Evolutionary conservation across 2,797 vertebrate genomes (phyloP).

Genomic region (Lindbergichthys nudifrons): DNA sequence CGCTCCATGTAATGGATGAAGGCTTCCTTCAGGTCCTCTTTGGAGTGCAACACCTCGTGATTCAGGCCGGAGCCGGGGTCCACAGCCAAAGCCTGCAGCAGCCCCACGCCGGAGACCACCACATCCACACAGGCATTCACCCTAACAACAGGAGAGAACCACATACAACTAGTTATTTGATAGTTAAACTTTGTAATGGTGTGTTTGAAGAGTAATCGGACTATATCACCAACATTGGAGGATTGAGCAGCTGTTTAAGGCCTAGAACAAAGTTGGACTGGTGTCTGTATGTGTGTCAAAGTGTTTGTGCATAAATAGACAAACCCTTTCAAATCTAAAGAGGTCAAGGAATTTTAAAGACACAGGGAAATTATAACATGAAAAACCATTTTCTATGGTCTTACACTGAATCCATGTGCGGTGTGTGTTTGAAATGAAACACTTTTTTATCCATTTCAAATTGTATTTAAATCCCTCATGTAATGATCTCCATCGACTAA

Average conservation of each 20-base stretch:
- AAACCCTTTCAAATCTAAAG: not conserved
- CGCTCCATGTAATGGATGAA: slow-evolving; percentile 92
- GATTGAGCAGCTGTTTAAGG: not conserved
- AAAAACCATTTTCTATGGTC: too few relatives aligned
- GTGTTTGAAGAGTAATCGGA: not conserved
- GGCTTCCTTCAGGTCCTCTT: slow-evolving; percentile 89
- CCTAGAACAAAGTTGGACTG: not conserved
- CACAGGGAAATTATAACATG: not conserved
- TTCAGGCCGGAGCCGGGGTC: slow-evolving; percentile 85
- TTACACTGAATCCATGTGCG: too few relatives aligned
- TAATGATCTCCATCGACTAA: not conserved
- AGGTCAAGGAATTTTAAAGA: not conserved
- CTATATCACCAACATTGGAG: not conserved
- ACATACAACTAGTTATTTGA: not conserved
- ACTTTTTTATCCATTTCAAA: not conserved
- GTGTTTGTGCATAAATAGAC: not conserved
- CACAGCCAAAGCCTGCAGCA: slow-evolving; percentile 91
- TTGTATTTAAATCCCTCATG: not conserved
- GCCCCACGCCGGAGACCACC: slow-evolving; percentile 93
- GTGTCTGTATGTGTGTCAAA: too few relatives aligned
- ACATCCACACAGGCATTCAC: slow-evolving; percentile 97
- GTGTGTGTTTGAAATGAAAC: too few relatives aligned
- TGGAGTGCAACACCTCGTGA: slow-evolving; percentile 87
- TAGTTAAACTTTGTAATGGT: not conserved
- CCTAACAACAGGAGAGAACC: slow-evolving; percentile 71